Conservation (phyloP, 2,113 vertebrate species). For the Lipophrys pholis region DNA sequence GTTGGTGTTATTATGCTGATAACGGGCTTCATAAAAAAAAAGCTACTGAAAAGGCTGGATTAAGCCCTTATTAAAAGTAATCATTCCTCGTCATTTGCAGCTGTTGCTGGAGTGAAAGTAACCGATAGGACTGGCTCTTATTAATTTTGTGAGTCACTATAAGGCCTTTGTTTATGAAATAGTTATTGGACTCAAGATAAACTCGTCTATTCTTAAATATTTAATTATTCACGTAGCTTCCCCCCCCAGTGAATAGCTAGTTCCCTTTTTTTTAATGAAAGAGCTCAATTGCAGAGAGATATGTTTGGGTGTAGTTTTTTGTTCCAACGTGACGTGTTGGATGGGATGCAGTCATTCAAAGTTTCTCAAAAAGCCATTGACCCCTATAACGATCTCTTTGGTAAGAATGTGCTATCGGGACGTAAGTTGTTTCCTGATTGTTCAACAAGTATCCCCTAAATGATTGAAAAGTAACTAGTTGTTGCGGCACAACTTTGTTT, state of each 20-base stretch:
- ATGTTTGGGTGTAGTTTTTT: background rate
- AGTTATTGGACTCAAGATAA: constrained; percentile 25
- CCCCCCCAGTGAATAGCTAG: background rate
- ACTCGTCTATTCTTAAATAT: constrained; percentile 19
- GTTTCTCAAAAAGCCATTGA: too few species aligned
- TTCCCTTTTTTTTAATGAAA: constrained; percentile 21
- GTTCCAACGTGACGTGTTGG: background rate
- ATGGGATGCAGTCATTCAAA: background rate
- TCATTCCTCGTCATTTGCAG: constrained; percentile 37
- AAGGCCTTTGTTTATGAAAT: constrained; percentile 43
- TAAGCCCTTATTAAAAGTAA: constrained; percentile 62
- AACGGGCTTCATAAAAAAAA: constrained; percentile 36
- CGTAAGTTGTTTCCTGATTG: too few species aligned
- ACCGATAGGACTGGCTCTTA: constrained; percentile 17
- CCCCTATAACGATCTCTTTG: too few species aligned
- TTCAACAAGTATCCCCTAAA: too few species aligned
- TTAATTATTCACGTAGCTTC: constrained; percentile 19
- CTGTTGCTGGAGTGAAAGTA: constrained; percentile 40
- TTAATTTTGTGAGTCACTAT: constrained; percentile 39
- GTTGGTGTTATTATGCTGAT: constrained; percentile 38
- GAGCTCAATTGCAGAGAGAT: background rate
- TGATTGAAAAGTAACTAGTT: too few species aligned
- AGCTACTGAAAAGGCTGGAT: constrained; percentile 39
- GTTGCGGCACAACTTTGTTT: too few species aligned
- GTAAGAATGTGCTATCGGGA: too few species aligned